Base-by-base conservation (phyloP, 2,113 vertebrate genomes). In the Tamias sibiricus region DNA sequence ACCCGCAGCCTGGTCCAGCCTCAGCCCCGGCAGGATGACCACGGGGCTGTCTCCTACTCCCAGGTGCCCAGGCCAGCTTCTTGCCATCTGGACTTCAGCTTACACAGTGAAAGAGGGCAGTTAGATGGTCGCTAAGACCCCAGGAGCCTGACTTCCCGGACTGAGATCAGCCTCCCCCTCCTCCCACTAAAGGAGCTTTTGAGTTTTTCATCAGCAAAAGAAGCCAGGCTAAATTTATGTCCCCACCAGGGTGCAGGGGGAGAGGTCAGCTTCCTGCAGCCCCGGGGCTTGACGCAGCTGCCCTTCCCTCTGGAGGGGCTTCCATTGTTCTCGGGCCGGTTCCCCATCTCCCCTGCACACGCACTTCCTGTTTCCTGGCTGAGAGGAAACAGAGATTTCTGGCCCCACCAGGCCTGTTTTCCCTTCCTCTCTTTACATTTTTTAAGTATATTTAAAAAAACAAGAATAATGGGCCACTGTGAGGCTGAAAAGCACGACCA, bases 321-420 rank as follows among this genome's bases (percentile, higher is more conserved):
- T 98, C 98, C 98, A 99, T 99, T 99, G 99, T 99, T 99, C 98
- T 98, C n/a, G 96, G 98, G 98, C 98, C 54, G 95, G 95, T 97
- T 96, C 98, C 97, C 98, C 99, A 99, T 99, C 99, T 99, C 94
- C 93, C 98, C 98, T 80, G 97, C 68, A 96, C 99, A 99, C 98
- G 98, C 98, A 98, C 99, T 99, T 99, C 99, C 99, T 99, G 99
- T 98, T 99, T 99, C 99, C 99, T 99, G 98, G 95, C 95, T 0
- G 13, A 98, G 97, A 99, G 99, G 99, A 99, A 99, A 98, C 97
- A 98, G 98, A 98, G 99, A 99, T 99, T 99, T 98, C 97, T 97
- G 97, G 90, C 94, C 68, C 30, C 97, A 98, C 97, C 97, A 97
- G 97, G 97, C 96, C 42, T 68, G 42, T 69, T 49, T 66, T 24